Base-by-base conservation (phyloP, 2,888 invertebrate genomes). In the Coelogynopora nodosa region DNA sequence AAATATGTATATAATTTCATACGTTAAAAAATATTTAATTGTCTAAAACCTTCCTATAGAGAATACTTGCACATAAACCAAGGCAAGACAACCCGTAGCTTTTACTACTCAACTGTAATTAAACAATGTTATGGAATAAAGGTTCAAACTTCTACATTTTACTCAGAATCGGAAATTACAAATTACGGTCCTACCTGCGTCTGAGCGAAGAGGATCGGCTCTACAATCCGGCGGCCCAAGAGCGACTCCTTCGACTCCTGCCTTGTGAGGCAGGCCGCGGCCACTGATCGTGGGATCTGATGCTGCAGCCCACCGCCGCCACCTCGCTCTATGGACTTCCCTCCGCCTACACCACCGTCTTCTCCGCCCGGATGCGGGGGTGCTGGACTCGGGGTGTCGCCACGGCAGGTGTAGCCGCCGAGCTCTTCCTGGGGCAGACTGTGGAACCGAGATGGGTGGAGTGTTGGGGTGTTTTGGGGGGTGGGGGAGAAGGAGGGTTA, bases 311-410 rank as follows among this genome's bases (percentile, higher is more conserved):
- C 74, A 5, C 5, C 74, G 2, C 18, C 23, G 18, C 5, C 27
- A 2, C 5, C 74, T 26, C 23, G 5, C n/a, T n/a, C n/a, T n/a
- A n/a, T n/a, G 10, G 49, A 49, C 49, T 18, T 18, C 5, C 49
- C 49, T 10, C 74, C 27, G 18, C 74, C 27, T 5, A 23, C 74
- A 2, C 74, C 23, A n/a, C 74, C 74, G 5, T 49, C 74, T 26
- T 74, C 74, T 13, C 74, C 74, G 74, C 74, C n/a, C n/a, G 86
- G 86, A 0, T 31, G 82, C 0, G 86, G 81, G 29, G 86, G 86
- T 0, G 86, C 86, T 1, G 86, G 86, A 82, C 86, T 86, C 2
- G 86, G 86, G 31, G 86, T 86, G 80, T 86, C 86, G 1, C 86
- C 86, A 30, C 86, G 29, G 27, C 80, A 82, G 1, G 29, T 31